Evolutionary conservation across 2,888 invertebrate species (phyloP).

Genomic region (Athalia rosae): DNA sequence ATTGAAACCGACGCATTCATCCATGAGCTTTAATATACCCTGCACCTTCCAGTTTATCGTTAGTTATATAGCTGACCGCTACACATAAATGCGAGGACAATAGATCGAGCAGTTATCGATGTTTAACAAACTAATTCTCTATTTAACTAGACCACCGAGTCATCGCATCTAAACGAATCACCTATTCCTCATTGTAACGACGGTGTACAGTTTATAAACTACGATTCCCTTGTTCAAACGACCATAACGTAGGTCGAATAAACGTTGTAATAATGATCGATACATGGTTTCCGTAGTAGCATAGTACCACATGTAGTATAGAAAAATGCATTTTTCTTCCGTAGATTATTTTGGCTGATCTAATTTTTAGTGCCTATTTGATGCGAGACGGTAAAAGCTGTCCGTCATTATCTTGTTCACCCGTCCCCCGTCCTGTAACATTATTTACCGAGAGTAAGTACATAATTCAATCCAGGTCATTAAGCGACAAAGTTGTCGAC

Average conservation of each 20-base stretch:
- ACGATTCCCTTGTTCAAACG: no score
- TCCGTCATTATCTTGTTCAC: neutral
- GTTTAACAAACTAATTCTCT: neutral
- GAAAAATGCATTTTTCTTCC: no score
- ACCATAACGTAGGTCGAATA: no score
- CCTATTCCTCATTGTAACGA: no score
- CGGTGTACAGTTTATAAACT: no score
- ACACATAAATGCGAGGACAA: neutral
- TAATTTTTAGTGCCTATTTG: neutral
- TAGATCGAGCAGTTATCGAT: neutral
- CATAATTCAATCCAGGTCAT: slow-evolving; percentile 2
- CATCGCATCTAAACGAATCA: no score
- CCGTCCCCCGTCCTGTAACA: neutral
- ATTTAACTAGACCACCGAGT: no score
- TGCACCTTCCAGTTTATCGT: no score
- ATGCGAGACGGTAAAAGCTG: neutral
- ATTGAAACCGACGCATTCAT: neutral
- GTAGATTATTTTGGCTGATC: neutral
- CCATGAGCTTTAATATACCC: slow-evolving; percentile 13
- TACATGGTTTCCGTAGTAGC: no score
- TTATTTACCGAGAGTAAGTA: slow-evolving; percentile 4
- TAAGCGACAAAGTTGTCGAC: neutral
- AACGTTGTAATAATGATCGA: no score
- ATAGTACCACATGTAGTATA: no score
- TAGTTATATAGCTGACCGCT: neutral